Percentiles rank a stretch among this genome's conserved stretches.
Evolutionary conservation across 92 coral and sea anemone genomes (phyloP).

Genomic region (Isaurus tuberculatus): DNA sequence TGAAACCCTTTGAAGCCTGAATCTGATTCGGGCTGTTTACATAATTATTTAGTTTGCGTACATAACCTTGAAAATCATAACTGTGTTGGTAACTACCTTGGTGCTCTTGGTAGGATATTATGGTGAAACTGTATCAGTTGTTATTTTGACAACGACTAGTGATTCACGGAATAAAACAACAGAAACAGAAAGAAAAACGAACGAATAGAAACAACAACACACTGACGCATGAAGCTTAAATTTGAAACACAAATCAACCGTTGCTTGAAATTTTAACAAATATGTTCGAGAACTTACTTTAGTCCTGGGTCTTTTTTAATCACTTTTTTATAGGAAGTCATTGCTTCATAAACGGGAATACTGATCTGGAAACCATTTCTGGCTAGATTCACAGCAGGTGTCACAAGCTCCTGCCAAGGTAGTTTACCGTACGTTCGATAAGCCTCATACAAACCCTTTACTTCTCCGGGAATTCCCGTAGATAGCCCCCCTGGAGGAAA

Average conservation of each 20-base stretch:
- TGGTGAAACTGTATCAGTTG: too few relatives aligned
- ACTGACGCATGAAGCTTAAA: too few relatives aligned
- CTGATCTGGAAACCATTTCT: conserved; percentile 66
- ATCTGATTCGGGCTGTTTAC: too few relatives aligned
- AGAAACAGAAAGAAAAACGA: too few relatives aligned
- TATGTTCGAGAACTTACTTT: conserved; percentile 35
- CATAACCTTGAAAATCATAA: too few relatives aligned
- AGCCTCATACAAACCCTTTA: conserved; percentile 72
- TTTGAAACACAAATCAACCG: not conserved
- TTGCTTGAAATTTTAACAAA: not conserved
- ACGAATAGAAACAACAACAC: too few relatives aligned
- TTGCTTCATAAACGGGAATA: conserved; percentile 64
- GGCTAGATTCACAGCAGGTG: conserved; percentile 74
- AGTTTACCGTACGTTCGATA: conserved; percentile 69
- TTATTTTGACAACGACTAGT: too few relatives aligned
- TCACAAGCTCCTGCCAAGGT: conserved; percentile 68
- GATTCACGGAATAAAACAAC: too few relatives aligned
- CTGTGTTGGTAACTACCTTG: too few relatives aligned
- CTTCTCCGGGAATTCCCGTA: conserved; percentile 83
- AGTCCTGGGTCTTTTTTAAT: conserved; percentile 59
- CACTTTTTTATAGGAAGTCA: not conserved
- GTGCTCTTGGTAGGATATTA: too few relatives aligned
- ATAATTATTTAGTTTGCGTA: too few relatives aligned
- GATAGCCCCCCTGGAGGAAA: conserved; percentile 69
- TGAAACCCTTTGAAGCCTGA: too few relatives aligned